Base-by-base conservation (phyloP, 2,113 vertebrate genomes). In the Pelmatolapia mariae region DNA sequence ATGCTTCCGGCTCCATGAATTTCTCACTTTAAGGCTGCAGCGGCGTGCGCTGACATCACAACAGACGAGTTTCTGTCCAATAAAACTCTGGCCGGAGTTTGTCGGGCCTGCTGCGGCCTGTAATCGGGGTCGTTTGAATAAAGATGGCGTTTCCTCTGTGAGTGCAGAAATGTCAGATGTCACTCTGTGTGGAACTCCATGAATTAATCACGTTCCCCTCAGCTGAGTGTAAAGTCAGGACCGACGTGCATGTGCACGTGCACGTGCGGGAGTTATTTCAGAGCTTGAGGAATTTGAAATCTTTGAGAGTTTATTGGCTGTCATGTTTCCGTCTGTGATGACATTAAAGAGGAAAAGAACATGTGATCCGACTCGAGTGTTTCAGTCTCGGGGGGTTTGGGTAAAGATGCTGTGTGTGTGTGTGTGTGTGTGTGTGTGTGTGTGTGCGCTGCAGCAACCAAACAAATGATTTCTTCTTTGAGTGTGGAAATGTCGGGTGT, bases 391-490 rank as follows among this genome's bases (percentile, higher is more conserved):
- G 45, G 91, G 92, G 92, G 91, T 10, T 82, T 40, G 89, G 82
- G 53, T 53, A 71, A 82, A 79, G 85, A 85, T 89, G 89, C 86
- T 76, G 87, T 45, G 59, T 73, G 87, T 73, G 83, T 84, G 76
- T 24, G 76, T 10, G 19, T 2, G 87, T 31, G 84, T 52, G 61
- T n/a, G 88, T 45, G 80, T 0, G 54, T 0, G 56, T 0, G 56
- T 0, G 56, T 0, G 15, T 1, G 5, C 12, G 86, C 89, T 87
- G 81, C 85, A 90, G 80, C 91, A 94, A 94, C 92, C 94, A 95
- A 96, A 96, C 93, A 95, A 94, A 96, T 90, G 19, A 93, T 94
- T 92, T 95, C 92, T 91, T 92, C 90, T 92, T 92, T 92, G 91
- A 86, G 89, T 85, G 82, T 83, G 86, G 50, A 91, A 89, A 88